These are phyloP conservation scores for Dryoscopus gambensis DNA, from an alignment of 2,113 vertebrate genomes.

Conservation along the genomic window DNA sequence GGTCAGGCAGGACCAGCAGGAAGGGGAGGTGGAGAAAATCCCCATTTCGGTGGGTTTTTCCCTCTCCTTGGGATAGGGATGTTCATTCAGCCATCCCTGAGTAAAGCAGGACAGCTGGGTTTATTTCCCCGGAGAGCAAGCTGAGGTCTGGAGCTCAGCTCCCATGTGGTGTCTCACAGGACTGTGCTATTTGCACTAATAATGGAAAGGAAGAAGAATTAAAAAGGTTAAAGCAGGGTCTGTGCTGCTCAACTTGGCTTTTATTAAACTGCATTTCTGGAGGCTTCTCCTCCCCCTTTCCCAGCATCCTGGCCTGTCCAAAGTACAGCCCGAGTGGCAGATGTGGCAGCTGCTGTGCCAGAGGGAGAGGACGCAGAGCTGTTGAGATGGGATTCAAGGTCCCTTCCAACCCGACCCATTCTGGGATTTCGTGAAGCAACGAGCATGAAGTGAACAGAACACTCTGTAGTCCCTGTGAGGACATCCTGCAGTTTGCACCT, in stretches of 20 bases:
- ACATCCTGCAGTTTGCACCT: background rate
- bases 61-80: background rate
- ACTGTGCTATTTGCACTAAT: conserved; percentile 25
- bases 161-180: background rate
- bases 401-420: background rate
- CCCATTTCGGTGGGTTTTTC: background rate
- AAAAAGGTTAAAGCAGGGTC: conserved; percentile 6
- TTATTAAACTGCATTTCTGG: background rate
- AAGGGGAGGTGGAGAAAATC: background rate
- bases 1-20: background rate
- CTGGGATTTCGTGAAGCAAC: background rate
- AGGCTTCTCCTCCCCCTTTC: background rate
- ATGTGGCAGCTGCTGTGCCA: background rate
- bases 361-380: background rate
- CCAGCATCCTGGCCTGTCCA: background rate
- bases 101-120: background rate
- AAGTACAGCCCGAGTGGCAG: background rate
- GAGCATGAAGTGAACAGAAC: too few species aligned
- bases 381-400: background rate
- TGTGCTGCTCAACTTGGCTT: background rate
- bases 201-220: background rate
- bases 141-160: background rate
- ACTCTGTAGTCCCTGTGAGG: background rate
- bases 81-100: background rate
- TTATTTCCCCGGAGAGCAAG: conserved; percentile 14